Conservation (phyloP, 1,140 invertebrate genomes). For the Dryas iulia region DNA sequence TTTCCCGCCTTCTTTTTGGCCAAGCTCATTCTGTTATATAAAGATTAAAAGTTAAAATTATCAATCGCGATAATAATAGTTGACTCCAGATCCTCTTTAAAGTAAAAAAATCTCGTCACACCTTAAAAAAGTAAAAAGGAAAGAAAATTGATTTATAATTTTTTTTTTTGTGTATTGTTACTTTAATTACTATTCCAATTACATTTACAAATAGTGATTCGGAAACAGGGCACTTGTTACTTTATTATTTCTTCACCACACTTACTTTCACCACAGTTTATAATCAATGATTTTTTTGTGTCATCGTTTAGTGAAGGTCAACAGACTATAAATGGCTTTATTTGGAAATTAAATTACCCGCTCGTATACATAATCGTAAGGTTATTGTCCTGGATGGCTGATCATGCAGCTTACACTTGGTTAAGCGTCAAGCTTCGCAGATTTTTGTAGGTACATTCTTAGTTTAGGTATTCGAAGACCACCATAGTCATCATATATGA, state of each 20-base stretch:
- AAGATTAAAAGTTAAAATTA: not conserved
- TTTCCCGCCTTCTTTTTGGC: too few species aligned
- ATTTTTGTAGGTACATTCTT: not conserved
- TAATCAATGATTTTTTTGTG: conserved; percentile 1
- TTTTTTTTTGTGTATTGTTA: too few species aligned
- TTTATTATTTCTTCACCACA: not conserved
- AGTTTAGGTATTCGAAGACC: not conserved
- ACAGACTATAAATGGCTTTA: conserved; percentile 4
- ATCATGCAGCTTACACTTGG: not conserved
- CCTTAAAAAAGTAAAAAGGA: too few species aligned
- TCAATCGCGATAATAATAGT: too few species aligned
- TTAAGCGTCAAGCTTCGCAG: not conserved
- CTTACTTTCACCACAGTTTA: not conserved
- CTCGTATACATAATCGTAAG: conserved; percentile 1
- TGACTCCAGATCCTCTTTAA: not conserved
- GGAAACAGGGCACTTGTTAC: not conserved
- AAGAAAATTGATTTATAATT: too few species aligned
- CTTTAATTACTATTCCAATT: not conserved
- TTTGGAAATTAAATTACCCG: not conserved
- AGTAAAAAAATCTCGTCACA: too few species aligned
- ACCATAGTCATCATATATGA: not conserved
- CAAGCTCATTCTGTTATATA: too few species aligned
- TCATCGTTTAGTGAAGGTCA: not conserved
- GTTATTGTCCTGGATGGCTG: not conserved
- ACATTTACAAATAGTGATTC: not conserved